These are phyloP conservation scores for Etia nguti DNA, from an alignment of 2,113 vertebrate genomes.

Conservation along the genomic window DNA sequence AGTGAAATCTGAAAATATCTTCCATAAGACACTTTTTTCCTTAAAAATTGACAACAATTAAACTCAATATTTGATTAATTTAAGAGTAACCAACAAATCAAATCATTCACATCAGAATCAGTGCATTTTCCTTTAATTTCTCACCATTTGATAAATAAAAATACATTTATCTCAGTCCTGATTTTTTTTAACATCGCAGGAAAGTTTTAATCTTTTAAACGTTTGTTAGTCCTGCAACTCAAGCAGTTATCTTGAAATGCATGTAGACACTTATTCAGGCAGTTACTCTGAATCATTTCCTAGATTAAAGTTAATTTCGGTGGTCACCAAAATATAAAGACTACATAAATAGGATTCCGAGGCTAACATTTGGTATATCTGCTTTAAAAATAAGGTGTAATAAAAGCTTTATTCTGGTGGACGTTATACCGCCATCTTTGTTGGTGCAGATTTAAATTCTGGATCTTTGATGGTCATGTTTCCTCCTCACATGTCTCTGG, in stretches of 20 bases:
- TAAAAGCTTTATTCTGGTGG: background rate
- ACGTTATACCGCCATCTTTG: fast-evolving
- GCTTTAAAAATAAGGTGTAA: background rate
- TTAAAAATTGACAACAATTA: background rate
- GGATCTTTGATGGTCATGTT: background rate
- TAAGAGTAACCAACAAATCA: fast-evolving
- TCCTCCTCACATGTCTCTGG: background rate
- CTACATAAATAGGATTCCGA: background rate
- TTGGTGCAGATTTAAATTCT: background rate
- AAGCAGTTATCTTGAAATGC: fast-evolving
- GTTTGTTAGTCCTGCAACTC: background rate
- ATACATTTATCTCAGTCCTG: background rate
- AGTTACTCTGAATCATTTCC: background rate
- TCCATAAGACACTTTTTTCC: fast-evolving
- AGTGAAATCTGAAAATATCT: background rate
- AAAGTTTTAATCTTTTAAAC: background rate
- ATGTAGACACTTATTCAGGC: background rate
- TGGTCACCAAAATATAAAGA: background rate
- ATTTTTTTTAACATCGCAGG: fast-evolving
- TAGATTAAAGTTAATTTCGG: background rate
- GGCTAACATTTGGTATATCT: background rate
- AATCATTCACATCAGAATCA: fast-evolving
- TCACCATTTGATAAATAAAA: fast-evolving
- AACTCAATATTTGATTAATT: background rate
- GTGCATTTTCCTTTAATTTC: background rate